Evolutionary conservation across 2,797 vertebrate species (phyloP).

Genomic region (Liasis olivaceus): DNA sequence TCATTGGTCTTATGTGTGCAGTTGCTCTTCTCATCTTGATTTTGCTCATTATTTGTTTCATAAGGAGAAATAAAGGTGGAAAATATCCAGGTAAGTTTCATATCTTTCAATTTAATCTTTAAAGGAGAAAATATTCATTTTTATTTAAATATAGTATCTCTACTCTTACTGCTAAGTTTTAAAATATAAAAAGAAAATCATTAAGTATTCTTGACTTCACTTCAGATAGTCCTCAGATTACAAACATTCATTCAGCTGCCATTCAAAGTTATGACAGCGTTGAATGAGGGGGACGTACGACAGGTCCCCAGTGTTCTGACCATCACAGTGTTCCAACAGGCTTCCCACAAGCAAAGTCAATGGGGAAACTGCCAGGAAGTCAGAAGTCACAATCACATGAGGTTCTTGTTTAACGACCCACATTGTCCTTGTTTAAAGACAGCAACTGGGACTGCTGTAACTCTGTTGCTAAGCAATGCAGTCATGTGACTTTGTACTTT

Average conservation of each 20-base stretch:
- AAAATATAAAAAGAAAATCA: not conserved
- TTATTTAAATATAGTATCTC: not conserved
- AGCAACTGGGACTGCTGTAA: not conserved
- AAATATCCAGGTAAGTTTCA: conserved; percentile 92
- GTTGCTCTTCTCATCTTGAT: conserved; percentile 96
- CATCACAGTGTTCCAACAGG: not conserved
- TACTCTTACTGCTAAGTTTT: not conserved
- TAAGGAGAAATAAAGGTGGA: conserved; percentile 97
- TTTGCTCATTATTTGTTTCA: conserved; percentile 97
- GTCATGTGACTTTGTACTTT: not conserved
- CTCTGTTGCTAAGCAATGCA: not conserved
- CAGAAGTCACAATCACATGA: not conserved
- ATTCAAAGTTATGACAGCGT: not conserved
- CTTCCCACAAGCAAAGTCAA: not conserved
- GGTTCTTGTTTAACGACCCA: not conserved
- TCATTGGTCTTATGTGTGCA: conserved; percentile 99
- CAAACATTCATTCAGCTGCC: not conserved
- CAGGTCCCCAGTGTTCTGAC: not conserved
- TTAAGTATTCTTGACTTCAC: not conserved
- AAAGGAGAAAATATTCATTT: not conserved
- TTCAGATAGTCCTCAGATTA: not conserved
- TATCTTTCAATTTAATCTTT: not conserved
- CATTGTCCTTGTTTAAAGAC: not conserved
- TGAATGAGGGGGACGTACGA: not conserved
- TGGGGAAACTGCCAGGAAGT: not conserved